phyloP scores from a whole-genome alignment of 2,888 invertebrate species.

The Aphodius sticticus region DNA sequence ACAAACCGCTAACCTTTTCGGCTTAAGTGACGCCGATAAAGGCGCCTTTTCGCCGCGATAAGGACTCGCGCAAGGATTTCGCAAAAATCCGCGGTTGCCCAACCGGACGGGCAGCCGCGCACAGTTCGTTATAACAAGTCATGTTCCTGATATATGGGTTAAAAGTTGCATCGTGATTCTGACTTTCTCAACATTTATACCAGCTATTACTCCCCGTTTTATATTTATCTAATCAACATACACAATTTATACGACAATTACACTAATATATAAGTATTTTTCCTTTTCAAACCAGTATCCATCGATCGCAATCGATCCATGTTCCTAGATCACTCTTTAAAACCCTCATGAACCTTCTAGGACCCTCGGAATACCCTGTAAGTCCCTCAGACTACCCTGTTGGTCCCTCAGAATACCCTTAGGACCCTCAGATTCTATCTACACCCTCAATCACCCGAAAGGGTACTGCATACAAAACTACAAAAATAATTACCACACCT shows the following conservation, averaged over 20 bases:
- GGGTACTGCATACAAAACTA: too few species aligned
- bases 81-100: constrained; percentile 38
- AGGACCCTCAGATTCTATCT: too few species aligned
- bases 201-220: constrained; percentile 25
- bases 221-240: constrained; percentile 31
- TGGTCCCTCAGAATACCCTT: too few species aligned
- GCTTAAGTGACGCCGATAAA: constrained; percentile 29
- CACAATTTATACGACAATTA: constrained; percentile 19
- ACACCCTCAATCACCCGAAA: too few species aligned
- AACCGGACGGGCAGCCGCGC: constrained; percentile 33
- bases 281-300: not conserved
- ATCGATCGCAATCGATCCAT: not conserved
- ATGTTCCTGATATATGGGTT: constrained; percentile 45
- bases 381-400: too few species aligned
- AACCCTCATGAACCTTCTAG: too few species aligned
- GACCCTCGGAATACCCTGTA: too few species aligned
- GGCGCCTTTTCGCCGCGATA: not conserved
- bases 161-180: constrained; percentile 43
- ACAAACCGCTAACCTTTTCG: constrained; percentile 18
- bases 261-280: not conserved
- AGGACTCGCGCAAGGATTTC: constrained; percentile 33
- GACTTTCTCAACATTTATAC: constrained; percentile 40
- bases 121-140: constrained; percentile 43
- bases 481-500: too few species aligned
- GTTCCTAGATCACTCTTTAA: too few species aligned